Base-by-base conservation (phyloP, 2,113 vertebrate species). In the Parotia lawesii region DNA sequence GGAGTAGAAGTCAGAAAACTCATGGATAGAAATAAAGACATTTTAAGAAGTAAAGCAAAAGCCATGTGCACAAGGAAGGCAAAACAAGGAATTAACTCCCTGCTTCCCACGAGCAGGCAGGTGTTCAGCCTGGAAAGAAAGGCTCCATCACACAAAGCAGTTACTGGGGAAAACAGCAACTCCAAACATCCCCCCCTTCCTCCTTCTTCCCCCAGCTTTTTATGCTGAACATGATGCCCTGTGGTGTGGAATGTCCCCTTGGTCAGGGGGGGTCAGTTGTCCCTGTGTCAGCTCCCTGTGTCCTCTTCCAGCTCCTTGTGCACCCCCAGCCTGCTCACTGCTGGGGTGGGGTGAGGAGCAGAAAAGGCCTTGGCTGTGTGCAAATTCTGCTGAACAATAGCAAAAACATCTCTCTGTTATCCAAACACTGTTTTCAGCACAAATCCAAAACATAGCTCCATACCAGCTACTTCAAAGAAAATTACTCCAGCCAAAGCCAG, bases 101-200 rank as follows among this genome's bases (percentile, higher is more conserved):
- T 19, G 29, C 4, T 61, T 61, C 38, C 47, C 70, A 31, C 2
- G 24, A 14, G 40, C 47, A 60, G 38, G 38, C n/a, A 75, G 53
- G 47, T 15, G 47, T 54, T 54, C 69, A 60, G 61, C 38, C 38
- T 22, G 61, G 53, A 4, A 51, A 51, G 44, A 15, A n/a, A 24
- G 45, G 53, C 77, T 82, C 54, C 40, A 61, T 31, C 54, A 67
- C 54, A 15, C 45, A 11, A 0, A 47, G 42, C 47, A 47, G 8
- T 19, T 35, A 22, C 24, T 53, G 38, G 38, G 44, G 25, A 18
- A 67, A 67, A 29, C 15, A 47, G 11, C 6, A 24, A 45, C 20
- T 67, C 40, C 61, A 40, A n/a, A 15, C 1, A 0, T 29, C 4
- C 4, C 11, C 10, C 12, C 15, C 12, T 24, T 38, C 23, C 45